Conservation (phyloP, 2,888 invertebrate genomes). For the Melanostoma scalare region DNA sequence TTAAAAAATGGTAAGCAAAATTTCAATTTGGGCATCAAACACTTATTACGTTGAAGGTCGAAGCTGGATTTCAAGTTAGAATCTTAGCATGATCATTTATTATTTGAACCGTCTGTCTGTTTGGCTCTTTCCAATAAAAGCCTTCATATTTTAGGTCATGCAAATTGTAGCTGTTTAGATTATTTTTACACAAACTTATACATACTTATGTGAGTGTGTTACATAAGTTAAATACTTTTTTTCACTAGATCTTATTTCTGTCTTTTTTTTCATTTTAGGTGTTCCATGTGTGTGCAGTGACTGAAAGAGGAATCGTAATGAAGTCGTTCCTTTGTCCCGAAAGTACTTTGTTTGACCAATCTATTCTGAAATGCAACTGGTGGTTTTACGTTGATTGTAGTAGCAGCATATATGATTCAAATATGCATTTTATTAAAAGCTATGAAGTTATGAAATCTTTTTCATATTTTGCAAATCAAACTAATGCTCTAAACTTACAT, state of each 20-base stretch:
- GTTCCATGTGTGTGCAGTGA: conserved; percentile 94
- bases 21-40: no score
- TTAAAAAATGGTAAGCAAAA: no score
- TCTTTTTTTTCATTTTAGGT: conserved; percentile 84
- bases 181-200: neutral
- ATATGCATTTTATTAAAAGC: conserved; percentile 94
- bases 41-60: no score
- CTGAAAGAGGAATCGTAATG: conserved; percentile 94
- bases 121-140: no score
- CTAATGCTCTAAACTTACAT: conserved; percentile 83
- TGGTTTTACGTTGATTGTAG: conserved; percentile 97
- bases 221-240: neutral
- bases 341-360: conserved; percentile 95
- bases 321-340: conserved; percentile 96
- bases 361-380: conserved; percentile 95
- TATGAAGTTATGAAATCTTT: conserved; percentile 95
- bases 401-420: conserved; percentile 91
- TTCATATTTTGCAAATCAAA: conserved; percentile 93
- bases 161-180: no score
- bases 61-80: no score
- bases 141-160: no score
- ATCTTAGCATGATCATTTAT: no score
- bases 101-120: no score
- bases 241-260: neutral
- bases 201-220: neutral